Evolutionary conservation across 2,797 vertebrate species (phyloP), one percentile per base, ranked within the genome.

Genomic region (Pseudopleuronectes americanus): DNA sequence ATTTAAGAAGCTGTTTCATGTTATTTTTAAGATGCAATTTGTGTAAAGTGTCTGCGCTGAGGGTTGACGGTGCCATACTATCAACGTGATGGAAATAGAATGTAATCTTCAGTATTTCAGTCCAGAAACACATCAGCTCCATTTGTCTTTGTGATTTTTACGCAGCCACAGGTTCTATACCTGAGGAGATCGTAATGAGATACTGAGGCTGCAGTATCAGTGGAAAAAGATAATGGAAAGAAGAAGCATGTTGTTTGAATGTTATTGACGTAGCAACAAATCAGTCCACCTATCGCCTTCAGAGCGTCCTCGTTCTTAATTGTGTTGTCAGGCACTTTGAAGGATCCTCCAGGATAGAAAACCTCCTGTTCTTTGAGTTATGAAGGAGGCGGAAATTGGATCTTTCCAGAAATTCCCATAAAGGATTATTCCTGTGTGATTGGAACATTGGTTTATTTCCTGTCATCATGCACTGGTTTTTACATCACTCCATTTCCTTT

Each of bases 361-460:
- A 68, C 53, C 61, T 71, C 51, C 43, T 64, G 60, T 73, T 81
- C 73, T 73, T 77, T 75, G 67, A 84, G 70, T 74, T 76, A 89
- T 87, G 81, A 76, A 86, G 81, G 76, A 77, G 67, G 65, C 10
- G 23, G 84, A 86, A 84, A 84, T 83, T 65, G 75, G 54, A 66
- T 66, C 38, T 52, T 72, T 84, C 73, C 77, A 81, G 60, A 86
- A 84, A 81, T 76, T 81, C 85, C 74, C 71, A 64, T 71, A 66
- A 83, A 84, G 72, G 81, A 83, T 78, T 85, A 80, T 64, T 85
- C 61, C 22, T 5, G 58, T 79, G 75, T 66, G 76, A 84, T 74
- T 61, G 74, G 76, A 80, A 47, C 24, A 68, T 54, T 62, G 69
- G 60, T 64, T 79, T 71, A 65, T 84, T 80, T 84, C 79, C 76